phyloP scores from a whole-genome alignment of 64 coral and sea anemone species.

The Cladopsammia gracilis region DNA sequence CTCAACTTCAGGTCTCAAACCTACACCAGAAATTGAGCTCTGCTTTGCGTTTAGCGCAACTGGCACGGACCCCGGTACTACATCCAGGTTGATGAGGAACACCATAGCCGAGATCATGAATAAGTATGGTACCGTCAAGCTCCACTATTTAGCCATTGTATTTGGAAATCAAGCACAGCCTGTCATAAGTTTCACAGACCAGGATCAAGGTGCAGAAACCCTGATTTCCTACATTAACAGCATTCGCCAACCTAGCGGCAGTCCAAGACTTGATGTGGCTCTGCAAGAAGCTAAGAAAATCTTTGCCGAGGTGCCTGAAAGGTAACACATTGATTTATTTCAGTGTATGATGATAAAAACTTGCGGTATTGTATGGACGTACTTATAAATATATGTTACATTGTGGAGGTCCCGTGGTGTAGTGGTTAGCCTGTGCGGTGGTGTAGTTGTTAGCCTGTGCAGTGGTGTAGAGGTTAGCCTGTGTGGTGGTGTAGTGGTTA shows the following conservation, averaged over 20 bases:
- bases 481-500: too few relatives aligned
- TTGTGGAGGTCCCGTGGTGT: too few relatives aligned
- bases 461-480: too few relatives aligned
- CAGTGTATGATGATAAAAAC: too few relatives aligned
- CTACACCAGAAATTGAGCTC: slow-evolving; percentile 75
- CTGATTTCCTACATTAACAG: slow-evolving; percentile 43
- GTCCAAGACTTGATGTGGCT: slow-evolving; percentile 67
- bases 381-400: too few relatives aligned
- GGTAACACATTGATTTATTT: background rate
- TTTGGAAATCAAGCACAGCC: slow-evolving; percentile 76
- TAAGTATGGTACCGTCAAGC: slow-evolving; percentile 72
- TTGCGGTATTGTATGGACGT: too few relatives aligned
- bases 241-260: slow-evolving; percentile 44
- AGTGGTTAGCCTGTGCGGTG: too few relatives aligned
- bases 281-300: slow-evolving; percentile 62
- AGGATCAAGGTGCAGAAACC: slow-evolving; percentile 25
- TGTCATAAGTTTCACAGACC: slow-evolving; percentile 55
- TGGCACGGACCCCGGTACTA: slow-evolving; percentile 12
- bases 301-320: background rate
- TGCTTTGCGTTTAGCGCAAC: slow-evolving; percentile 86
- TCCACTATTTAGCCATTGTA: slow-evolving; percentile 76
- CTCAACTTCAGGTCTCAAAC: slow-evolving; percentile 29
- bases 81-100: slow-evolving; percentile 80
- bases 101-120: slow-evolving; percentile 66
- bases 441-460: too few relatives aligned